A percentile compares a stretch with the other conserved stretches of the same genome.
These are phyloP conservation scores for Oryzias curvinotus DNA, from an alignment of 2,113 vertebrate genomes.

Conservation along the genomic window DNA sequence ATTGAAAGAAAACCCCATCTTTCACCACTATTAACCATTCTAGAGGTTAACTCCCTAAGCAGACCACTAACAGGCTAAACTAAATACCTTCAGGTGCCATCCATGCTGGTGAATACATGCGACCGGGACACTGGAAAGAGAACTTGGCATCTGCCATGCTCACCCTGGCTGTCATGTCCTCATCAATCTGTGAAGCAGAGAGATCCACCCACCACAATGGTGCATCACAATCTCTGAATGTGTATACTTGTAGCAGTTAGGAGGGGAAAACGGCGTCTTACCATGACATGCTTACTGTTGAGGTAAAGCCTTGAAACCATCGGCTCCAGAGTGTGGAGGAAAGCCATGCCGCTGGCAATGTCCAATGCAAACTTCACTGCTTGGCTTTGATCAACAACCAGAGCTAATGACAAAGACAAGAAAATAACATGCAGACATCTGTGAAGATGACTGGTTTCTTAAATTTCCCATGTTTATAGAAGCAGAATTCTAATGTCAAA, in stretches of 20 bases:
- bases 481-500: background rate
- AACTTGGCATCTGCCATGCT: constrained; percentile 98
- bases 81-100: constrained; percentile 92
- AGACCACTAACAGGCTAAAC: too few relatives aligned
- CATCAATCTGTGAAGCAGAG: constrained; percentile 84
- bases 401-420: constrained; percentile 72
- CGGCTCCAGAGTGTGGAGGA: constrained; percentile 95
- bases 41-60: too few relatives aligned
- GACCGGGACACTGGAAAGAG: constrained; percentile 96
- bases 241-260: background rate
- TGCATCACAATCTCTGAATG: background rate
- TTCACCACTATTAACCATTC: too few relatives aligned
- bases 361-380: constrained; percentile 95
- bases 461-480: background rate
- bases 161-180: constrained; percentile 96
- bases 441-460: background rate
- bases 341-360: constrained; percentile 95
- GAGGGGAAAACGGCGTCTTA: constrained; percentile 63
- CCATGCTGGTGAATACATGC: constrained; percentile 96
- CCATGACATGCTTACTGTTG: constrained; percentile 96
- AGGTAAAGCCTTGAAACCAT: constrained; percentile 95
- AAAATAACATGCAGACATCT: too few relatives aligned
- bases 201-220: background rate
- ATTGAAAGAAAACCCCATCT: too few relatives aligned
- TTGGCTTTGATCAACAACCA: constrained; percentile 96